Evolutionary conservation across 1,140 invertebrate species (phyloP).

Genomic region (Mya arenaria): DNA sequence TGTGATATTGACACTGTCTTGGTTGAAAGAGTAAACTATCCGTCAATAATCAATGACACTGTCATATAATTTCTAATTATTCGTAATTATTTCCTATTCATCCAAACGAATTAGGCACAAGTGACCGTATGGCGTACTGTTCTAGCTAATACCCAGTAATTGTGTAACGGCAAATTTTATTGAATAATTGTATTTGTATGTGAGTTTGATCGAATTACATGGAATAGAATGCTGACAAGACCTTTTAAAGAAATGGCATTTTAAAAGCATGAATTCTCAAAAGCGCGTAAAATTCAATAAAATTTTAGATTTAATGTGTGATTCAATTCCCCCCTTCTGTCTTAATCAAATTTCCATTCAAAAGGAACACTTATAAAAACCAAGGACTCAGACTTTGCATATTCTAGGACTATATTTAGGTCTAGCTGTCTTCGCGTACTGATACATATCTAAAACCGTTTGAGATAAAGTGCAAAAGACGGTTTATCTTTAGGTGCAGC

Average conservation of each 20-base stretch:
- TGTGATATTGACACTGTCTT: no score
- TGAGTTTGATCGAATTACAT: constrained; percentile 47
- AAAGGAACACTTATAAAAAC: no score
- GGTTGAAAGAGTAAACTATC: no score
- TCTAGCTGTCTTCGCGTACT: no score
- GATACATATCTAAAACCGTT: no score
- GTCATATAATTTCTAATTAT: constrained; percentile 51
- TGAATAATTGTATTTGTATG: constrained; percentile 56
- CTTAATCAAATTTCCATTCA: no score
- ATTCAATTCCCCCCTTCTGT: constrained; percentile 41
- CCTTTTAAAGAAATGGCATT: constrained; percentile 59
- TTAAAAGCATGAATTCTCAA: constrained; percentile 58
- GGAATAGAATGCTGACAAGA: constrained; percentile 18
- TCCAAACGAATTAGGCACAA: constrained; percentile 38
- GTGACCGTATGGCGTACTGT: constrained; percentile 31
- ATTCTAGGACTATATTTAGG: no score
- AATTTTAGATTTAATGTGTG: constrained; percentile 40
- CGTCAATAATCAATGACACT: constrained; percentile 35
- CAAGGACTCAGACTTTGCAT: no score
- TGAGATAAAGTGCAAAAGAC: no score
- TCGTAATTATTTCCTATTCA: constrained; percentile 32
- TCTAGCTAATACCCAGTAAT: constrained; percentile 28
- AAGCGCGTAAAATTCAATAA: constrained; percentile 56
- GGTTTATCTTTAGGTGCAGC: no score
- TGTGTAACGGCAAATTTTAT: constrained; percentile 44